Evolutionary conservation across 92 coral and sea anemone genomes (phyloP).

Genomic region (Siderastrea siderea): DNA sequence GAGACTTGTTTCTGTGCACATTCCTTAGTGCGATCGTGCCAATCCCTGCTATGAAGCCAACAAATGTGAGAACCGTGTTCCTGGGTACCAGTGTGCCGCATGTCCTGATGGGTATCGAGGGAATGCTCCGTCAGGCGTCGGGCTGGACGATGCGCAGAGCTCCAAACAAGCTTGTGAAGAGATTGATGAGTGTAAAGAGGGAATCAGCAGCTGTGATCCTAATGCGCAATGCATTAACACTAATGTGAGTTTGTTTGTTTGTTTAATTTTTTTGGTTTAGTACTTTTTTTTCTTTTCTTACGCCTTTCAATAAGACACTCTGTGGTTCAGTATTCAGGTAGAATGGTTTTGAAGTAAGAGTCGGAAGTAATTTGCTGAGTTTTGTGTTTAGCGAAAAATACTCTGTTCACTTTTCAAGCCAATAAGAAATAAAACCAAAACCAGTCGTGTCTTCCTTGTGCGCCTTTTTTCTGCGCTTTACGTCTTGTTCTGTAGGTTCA

Average conservation of each 20-base stretch:
- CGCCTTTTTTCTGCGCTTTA: too few species aligned
- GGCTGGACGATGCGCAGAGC: conserved; percentile 82
- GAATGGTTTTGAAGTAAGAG: too few species aligned
- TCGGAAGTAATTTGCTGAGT: too few species aligned
- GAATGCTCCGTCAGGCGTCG: conserved; percentile 95
- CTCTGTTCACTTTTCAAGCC: too few species aligned
- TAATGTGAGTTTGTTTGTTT: conserved; percentile 61
- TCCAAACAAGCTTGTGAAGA: conserved; percentile 88
- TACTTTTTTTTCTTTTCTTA: background rate
- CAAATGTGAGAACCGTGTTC: conserved; percentile 84
- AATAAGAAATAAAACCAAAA: too few species aligned
- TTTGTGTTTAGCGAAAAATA: too few species aligned
- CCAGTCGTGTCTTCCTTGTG: too few species aligned
- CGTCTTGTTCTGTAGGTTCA: too few species aligned
- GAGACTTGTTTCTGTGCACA: background rate
- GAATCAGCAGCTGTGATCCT: conserved; percentile 84
- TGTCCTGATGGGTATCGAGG: conserved; percentile 98
- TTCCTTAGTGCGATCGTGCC: conserved; percentile 78
- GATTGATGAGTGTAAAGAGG: conserved; percentile 92
- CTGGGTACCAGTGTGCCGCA: conserved; percentile 97
- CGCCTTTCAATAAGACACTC: too few species aligned
- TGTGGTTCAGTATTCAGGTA: too few species aligned
- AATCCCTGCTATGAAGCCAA: conserved; percentile 84
- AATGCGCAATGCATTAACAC: conserved; percentile 95
- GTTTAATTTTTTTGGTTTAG: background rate